Evolutionary conservation across 2,888 invertebrate genomes (phyloP).

Genomic region (Lithophane socia): DNA sequence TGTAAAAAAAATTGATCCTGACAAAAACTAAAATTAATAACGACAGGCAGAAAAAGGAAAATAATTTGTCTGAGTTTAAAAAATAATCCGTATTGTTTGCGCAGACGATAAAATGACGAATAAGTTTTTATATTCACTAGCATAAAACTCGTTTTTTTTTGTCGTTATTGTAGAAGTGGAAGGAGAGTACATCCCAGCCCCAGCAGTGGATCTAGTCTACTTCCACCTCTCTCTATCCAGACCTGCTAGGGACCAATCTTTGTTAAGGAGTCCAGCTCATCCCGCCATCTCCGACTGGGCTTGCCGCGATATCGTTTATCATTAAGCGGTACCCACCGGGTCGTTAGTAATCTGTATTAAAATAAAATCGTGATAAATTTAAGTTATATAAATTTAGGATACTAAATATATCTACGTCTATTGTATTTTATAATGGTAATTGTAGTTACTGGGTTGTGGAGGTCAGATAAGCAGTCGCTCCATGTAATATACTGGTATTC

Average conservation of each 20-base stretch:
- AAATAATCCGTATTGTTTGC: background rate
- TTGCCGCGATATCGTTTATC: background rate
- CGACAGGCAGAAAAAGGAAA: background rate
- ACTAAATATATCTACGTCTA: too few species aligned
- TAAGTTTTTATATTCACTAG: background rate
- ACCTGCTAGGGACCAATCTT: too few species aligned
- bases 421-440: too few species aligned
- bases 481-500: too few species aligned
- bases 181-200: background rate
- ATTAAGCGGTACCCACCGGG: background rate
- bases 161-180: background rate
- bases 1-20: background rate
- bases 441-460: too few species aligned
- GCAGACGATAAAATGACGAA: background rate
- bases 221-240: too few species aligned
- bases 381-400: background rate
- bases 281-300: background rate
- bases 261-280: background rate
- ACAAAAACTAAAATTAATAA: conserved; percentile 16
- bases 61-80: background rate
- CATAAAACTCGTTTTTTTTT: background rate
- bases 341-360: background rate
- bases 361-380: background rate
- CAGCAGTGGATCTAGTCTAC: background rate
- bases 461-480: too few species aligned